phyloP scores from a whole-genome alignment of 2,113 vertebrate species.

The Aix galericulata region DNA sequence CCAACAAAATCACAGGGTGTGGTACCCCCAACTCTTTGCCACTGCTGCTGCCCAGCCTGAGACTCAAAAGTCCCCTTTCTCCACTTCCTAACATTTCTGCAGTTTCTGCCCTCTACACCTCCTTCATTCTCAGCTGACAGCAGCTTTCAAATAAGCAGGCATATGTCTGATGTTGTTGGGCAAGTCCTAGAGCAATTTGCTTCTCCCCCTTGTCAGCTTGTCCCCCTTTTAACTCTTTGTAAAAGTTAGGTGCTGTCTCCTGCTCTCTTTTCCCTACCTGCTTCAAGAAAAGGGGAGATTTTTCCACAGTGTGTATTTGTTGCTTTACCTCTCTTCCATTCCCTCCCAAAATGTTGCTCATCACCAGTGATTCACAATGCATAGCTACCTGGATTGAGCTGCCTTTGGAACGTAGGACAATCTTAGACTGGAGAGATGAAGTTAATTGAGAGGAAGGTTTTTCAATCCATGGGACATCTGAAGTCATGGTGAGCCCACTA shows the following conservation, averaged over 20 bases:
- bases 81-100: not conserved
- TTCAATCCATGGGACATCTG: not conserved
- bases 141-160: not conserved
- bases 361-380: not conserved
- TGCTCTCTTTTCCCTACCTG: not conserved
- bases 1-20: not conserved
- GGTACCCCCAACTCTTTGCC: not conserved
- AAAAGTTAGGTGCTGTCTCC: not conserved
- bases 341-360: fast-evolving
- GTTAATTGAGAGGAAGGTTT: not conserved
- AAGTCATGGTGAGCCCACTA: not conserved
- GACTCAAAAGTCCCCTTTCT: not conserved
- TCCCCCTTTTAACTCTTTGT: not conserved
- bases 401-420: not conserved
- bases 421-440: not conserved
- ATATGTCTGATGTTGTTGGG: not conserved
- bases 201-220: too few relatives aligned
- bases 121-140: not conserved
- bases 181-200: not conserved
- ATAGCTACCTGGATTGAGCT: not conserved
- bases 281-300: not conserved
- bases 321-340: not conserved
- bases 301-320: not conserved
- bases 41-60: not conserved
- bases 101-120: not conserved